Conservation (phyloP, 2,888 invertebrate species). For the Anticlea derivata region DNA sequence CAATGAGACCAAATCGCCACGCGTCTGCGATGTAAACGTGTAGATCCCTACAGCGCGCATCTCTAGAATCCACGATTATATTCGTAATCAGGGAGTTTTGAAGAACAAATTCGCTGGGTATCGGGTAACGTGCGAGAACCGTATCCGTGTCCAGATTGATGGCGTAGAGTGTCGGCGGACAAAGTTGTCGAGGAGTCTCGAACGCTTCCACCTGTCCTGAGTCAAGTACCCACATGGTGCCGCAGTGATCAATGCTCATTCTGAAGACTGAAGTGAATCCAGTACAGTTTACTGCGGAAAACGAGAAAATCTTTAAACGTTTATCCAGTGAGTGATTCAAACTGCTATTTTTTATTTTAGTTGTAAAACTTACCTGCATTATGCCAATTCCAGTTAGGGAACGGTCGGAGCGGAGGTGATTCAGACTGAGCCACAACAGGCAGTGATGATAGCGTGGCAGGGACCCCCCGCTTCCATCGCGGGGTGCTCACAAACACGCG, state of each 20-base stretch:
- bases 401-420: conserved; percentile 87
- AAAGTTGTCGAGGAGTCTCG: conserved; percentile 85
- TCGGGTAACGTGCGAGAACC: conserved; percentile 84
- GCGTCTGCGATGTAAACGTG: conserved; percentile 88
- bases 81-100: conserved; percentile 88
- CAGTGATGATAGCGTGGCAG: conserved; percentile 87
- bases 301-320: conserved; percentile 16
- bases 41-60: conserved; percentile 84
- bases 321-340: neutral
- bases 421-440: conserved; percentile 79
- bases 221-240: conserved; percentile 91
- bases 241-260: conserved; percentile 90
- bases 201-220: conserved; percentile 90
- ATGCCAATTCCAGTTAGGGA: conserved; percentile 90
- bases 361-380: conserved; percentile 58
- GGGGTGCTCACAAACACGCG: conserved; percentile 91
- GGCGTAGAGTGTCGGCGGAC: conserved; percentile 89
- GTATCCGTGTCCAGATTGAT: conserved; percentile 88
- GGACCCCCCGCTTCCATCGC: conserved; percentile 90
- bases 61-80: conserved; percentile 86
- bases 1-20: conserved; percentile 86
- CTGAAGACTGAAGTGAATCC: conserved; percentile 91
- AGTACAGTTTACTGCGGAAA: conserved; percentile 68
- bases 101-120: conserved; percentile 87
- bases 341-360: neutral